Evolutionary conservation across 35 echinoderm and acorn worm genomes (phyloP), one percentile per base, ranked within the genome.

Genomic region (Heliocidaris erythrogramma): DNA sequence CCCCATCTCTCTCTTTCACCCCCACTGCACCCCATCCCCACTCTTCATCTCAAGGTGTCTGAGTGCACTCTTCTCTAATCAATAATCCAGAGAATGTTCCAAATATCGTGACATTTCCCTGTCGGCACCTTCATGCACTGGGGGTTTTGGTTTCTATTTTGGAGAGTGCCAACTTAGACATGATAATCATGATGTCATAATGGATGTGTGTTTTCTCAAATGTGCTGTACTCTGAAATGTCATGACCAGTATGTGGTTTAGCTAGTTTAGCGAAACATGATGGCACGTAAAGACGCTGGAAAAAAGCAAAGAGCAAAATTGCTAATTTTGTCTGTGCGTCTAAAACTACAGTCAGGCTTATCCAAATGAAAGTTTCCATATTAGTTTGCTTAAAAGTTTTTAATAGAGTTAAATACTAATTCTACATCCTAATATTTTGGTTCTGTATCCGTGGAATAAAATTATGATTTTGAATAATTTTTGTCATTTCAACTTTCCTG

Each of bases 101-200:
- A 35, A 88, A 88, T 27, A 88, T 88, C 86, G 47, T 88, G 92
- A 31, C 56, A 48, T 93, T 93, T 56, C 48, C 48, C n/a, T 60
- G 29, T 32, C 11, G 31, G 30, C 30, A 31, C 30, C 56, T 93
- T 53, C 56, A 31, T 53, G 30, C 92, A 16, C 48, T 93, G 92
- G 92, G 49, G 92, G 56, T 48, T 69, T 27, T 6, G 5, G 60
- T 21, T 21, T 18, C 16, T 90, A 49, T 47, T 90, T 90, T 90
- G 88, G 88, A 47, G 88, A 47, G 32, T 17, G 12, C 32, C 48
- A 31, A 32, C 32, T 90, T 32, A 14, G 48, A 90, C 14, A 90
- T 90, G 48, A 90, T 90, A 90, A 90, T 90, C 32, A 47, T 30
- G 48, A 48, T 92, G 7, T 47, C 56, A 30, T 92, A 92, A 52